Percentiles rank a stretch among this genome's conserved stretches.
Conservation (phyloP, 2,113 vertebrate species). For the Morone chrysops region DNA sequence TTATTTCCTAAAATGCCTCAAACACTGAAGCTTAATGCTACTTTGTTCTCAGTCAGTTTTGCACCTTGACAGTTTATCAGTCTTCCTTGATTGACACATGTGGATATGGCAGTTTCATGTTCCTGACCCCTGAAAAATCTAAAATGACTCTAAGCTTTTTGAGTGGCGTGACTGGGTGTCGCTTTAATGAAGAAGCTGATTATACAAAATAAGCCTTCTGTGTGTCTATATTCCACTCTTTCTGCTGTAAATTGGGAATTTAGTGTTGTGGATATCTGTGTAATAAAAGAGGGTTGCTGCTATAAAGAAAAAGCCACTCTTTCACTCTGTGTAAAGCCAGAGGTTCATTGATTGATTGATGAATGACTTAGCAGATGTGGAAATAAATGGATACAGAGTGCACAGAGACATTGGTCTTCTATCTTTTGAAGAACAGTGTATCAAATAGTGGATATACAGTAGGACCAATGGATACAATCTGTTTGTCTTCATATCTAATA, state of each 20-base stretch:
- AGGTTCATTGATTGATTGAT: conserved; percentile 82
- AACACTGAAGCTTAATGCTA: background rate
- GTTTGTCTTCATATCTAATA: conserved; percentile 50
- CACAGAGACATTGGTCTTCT: conserved; percentile 67
- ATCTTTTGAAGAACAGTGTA: conserved; percentile 43
- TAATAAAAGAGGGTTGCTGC: conserved; percentile 64
- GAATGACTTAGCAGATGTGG: conserved; percentile 78
- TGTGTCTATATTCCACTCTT: conserved; percentile 53
- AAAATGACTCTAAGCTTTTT: conserved; percentile 44
- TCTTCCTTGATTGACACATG: conserved; percentile 40
- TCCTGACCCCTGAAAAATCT: conserved; percentile 40
- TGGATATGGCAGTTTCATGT: conserved; percentile 34
- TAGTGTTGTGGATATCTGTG: conserved; percentile 74
- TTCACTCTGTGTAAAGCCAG: conserved; percentile 58
- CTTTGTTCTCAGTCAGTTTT: conserved; percentile 25
- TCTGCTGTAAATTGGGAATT: conserved; percentile 77
- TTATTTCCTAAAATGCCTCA: conserved; percentile 10
- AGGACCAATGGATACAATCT: conserved; percentile 41
- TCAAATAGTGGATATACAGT: conserved; percentile 30
- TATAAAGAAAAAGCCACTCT: conserved; percentile 54
- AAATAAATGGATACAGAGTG: conserved; percentile 72
- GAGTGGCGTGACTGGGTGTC: conserved; percentile 42
- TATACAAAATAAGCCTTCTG: conserved; percentile 66
- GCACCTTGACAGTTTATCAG: conserved; percentile 24
- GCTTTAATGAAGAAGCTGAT: conserved; percentile 70